phyloP scores from a whole-genome alignment of 2,113 vertebrate genomes.

The Miniopterus natalensis region DNA sequence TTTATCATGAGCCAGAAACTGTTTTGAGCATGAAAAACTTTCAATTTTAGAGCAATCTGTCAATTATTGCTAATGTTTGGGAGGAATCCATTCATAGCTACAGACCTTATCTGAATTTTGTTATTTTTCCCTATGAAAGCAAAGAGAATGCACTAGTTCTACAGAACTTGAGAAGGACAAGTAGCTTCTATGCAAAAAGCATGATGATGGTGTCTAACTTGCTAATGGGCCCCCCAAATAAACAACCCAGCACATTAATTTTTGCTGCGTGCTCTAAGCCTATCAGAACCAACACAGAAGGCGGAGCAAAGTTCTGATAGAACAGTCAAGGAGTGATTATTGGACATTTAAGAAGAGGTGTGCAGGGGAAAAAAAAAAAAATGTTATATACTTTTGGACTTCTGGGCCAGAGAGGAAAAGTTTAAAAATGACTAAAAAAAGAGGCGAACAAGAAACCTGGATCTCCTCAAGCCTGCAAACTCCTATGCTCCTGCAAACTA shows the following conservation, averaged over 20 bases:
- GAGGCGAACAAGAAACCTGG: neutral
- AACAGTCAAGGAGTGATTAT: neutral
- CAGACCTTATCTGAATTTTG: neutral
- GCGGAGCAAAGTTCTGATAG: neutral
- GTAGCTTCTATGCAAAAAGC: neutral
- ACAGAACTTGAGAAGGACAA: neutral
- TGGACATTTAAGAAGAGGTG: neutral
- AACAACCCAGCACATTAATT: neutral
- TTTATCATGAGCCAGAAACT: neutral
- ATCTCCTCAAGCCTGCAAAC: neutral
- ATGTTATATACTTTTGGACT: neutral
- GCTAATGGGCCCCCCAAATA: neutral
- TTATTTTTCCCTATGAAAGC: neutral
- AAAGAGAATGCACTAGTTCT: neutral
- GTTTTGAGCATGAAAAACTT: neutral
- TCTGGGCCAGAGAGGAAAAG: conserved; percentile 15
- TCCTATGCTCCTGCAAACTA: neutral
- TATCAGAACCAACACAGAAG: neutral
- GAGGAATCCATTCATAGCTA: neutral
- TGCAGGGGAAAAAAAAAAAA: neutral
- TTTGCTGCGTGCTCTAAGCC: neutral
- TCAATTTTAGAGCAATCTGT: neutral
- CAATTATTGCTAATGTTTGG: neutral
- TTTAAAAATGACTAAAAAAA: neutral
- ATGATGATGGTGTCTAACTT: neutral